Conservation (phyloP, 2,888 invertebrate species). For the Serrognathus titanus region DNA sequence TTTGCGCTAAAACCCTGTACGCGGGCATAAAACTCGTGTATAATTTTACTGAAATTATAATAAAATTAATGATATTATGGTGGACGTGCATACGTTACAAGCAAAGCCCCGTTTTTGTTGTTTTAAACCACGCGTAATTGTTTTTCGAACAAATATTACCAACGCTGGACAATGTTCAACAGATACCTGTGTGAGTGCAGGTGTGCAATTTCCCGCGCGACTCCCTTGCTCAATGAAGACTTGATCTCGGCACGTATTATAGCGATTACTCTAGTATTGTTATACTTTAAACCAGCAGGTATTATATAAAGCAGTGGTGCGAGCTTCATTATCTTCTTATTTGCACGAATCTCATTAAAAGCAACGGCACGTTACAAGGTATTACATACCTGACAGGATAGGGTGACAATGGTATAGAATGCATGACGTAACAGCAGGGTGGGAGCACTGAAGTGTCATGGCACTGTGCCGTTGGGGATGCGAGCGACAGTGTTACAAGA, state of each 20-base stretch:
- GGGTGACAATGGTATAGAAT: conserved; percentile 4
- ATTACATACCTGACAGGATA: conserved; percentile 9
- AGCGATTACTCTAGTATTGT: conserved; percentile 16
- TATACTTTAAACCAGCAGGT: conserved; percentile 14
- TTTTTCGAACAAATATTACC: background rate
- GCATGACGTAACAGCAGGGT: conserved; percentile 3
- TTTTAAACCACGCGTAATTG: background rate
- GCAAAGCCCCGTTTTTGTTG: background rate
- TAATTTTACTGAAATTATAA: too few species aligned
- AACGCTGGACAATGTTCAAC: background rate
- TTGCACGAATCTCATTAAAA: conserved; percentile 23
- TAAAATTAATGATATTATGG: too few species aligned
- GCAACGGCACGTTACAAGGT: conserved; percentile 19
- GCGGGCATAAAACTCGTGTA: too few species aligned
- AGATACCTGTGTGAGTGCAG: conserved; percentile 7
- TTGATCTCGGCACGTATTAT: conserved; percentile 18
- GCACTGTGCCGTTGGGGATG: conserved; percentile 7
- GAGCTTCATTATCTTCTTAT: conserved; percentile 24
- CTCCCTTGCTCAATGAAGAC: conserved; percentile 13
- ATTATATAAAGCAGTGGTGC: conserved; percentile 15
- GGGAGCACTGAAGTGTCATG: background rate
- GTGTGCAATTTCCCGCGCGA: conserved; percentile 15
- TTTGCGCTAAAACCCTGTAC: too few species aligned
- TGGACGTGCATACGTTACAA: background rate
- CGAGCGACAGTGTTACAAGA: conserved; percentile 21